A percentile compares a stretch with the other conserved stretches of the same genome.
Conservation (phyloP, 2,113 vertebrate species). For the Xiphias gladius region DNA sequence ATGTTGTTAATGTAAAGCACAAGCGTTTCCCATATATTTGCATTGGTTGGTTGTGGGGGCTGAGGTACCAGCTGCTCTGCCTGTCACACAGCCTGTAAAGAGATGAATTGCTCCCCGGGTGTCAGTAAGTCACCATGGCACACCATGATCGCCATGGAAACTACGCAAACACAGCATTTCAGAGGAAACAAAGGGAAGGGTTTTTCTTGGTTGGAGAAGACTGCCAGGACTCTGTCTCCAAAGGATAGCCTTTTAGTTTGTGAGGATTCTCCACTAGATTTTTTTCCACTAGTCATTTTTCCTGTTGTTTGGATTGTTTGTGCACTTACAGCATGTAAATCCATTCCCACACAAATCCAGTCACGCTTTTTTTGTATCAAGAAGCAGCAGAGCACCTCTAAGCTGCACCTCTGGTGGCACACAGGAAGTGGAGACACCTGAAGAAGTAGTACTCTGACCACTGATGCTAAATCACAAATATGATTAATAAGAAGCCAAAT, state of each 20-base stretch:
- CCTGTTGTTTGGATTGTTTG: conserved; percentile 19
- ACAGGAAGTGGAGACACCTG: conserved; percentile 35
- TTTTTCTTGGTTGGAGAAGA: conserved; percentile 18
- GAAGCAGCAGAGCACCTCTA: not conserved
- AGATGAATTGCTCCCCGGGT: conserved; percentile 77
- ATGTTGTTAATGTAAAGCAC: conserved; percentile 20
- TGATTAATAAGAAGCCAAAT: conserved; percentile 65
- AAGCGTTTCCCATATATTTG: conserved; percentile 60
- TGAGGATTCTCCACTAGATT: conserved; percentile 5
- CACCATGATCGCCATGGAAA: conserved; percentile 81
- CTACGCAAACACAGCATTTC: conserved; percentile 76
- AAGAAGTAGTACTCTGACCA: conserved; percentile 11
- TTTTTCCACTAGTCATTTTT: not conserved
- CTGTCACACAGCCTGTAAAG: conserved; percentile 75
- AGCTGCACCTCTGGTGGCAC: conserved; percentile 9
- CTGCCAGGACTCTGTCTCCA: not conserved
- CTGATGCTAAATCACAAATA: conserved; percentile 59
- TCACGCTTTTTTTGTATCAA: not conserved
- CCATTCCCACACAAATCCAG: not conserved
- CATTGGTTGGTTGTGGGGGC: conserved; percentile 75
- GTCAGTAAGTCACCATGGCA: conserved; percentile 77
- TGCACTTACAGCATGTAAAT: not conserved
- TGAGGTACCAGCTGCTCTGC: conserved; percentile 78
- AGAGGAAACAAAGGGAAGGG: conserved; percentile 49
- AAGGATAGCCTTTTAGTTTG: conserved; percentile 29